phyloP scores from a whole-genome alignment of 2,113 vertebrate genomes.

The Pteropus alecto region DNA sequence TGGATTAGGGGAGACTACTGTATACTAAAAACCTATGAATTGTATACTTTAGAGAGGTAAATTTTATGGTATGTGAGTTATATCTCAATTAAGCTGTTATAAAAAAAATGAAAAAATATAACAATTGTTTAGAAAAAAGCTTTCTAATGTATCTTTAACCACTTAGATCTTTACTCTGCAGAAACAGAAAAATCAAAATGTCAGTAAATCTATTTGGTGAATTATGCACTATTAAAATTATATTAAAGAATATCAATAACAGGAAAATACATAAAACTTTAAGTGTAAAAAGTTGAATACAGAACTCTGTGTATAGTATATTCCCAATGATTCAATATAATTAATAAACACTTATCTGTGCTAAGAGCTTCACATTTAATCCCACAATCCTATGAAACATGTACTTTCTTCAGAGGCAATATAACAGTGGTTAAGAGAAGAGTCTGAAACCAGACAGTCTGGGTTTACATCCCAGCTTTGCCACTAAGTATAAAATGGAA shows the following conservation, averaged over 20 bases:
- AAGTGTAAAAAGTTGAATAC: neutral
- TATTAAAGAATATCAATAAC: neutral
- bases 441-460: neutral
- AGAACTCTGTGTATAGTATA: neutral
- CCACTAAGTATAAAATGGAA: neutral
- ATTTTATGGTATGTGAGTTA: neutral
- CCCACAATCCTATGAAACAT: neutral
- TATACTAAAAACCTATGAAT: neutral
- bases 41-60: neutral
- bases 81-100: neutral
- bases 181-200: neutral
- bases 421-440: neutral
- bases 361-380: neutral
- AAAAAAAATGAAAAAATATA: neutral
- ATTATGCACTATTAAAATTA: neutral
- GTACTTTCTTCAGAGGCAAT: neutral
- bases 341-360: neutral
- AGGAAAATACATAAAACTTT: neutral
- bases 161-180: neutral
- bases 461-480: neutral
- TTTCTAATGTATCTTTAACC: constrained; percentile 4
- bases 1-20: neutral
- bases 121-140: neutral
- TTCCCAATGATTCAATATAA: neutral
- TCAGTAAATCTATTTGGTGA: neutral